phyloP scores from a whole-genome alignment of 1,140 invertebrate genomes.

The Drosophila repletoides region DNA sequence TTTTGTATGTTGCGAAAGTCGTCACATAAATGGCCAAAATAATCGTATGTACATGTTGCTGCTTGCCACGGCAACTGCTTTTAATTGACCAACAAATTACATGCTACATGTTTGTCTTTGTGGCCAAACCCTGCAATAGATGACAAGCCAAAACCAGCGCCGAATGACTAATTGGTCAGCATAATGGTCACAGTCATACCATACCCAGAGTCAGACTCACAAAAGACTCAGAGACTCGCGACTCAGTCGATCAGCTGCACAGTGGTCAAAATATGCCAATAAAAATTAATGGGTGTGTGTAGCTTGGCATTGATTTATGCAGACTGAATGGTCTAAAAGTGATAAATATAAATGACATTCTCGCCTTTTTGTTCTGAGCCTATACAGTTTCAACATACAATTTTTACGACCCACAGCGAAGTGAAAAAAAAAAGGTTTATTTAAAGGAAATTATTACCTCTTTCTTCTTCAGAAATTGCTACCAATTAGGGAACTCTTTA shows the following conservation, averaged over 20 bases:
- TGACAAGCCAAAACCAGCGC: conserved; percentile 69
- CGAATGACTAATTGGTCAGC: conserved; percentile 76
- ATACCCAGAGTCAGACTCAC: neutral
- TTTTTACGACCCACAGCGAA: no score
- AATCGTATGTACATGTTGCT: conserved; percentile 56
- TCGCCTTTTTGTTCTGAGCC: no score
- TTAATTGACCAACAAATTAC: conserved; percentile 80
- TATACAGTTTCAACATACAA: no score
- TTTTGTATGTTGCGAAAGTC: conserved; percentile 69
- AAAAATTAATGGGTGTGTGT: neutral
- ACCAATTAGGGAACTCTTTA: no score
- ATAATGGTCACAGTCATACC: conserved; percentile 64
- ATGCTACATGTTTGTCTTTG: conserved; percentile 63
- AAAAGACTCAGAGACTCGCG: conserved; percentile 6
- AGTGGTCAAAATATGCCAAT: neutral
- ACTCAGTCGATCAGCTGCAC: conserved; percentile 17
- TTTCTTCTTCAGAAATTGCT: no score
- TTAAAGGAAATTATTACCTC: no score
- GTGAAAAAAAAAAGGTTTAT: neutral
- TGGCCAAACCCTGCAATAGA: conserved; percentile 66
- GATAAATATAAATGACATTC: no score
- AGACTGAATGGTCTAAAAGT: no score
- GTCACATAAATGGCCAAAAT: conserved; percentile 52
- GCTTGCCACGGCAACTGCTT: conserved; percentile 62
- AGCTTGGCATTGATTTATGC: no score